Evolutionary conservation across 2,797 vertebrate genomes (phyloP), one percentile per base, ranked within the genome.

Genomic region (Ceryle rudis): DNA sequence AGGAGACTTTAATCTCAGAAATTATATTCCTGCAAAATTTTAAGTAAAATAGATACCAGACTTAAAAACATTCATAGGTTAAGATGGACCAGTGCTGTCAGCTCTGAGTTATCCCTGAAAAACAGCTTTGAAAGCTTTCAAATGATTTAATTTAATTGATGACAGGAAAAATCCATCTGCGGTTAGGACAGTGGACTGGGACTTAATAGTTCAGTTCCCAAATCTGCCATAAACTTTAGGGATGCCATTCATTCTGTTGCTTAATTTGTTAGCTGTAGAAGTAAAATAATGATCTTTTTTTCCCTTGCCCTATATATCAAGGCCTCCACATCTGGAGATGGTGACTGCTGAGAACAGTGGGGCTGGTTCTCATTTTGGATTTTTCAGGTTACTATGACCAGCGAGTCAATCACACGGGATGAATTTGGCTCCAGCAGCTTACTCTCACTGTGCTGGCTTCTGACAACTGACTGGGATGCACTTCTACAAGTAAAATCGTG

Each of bases 141-240:
- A 66, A 80, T 66, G 39, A 61, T 73, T 93, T 89, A 70, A 83
- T 8, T 79, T 89, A 70, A 83, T 8, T 79, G 82, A 95, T 70
- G 74, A 90, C 73, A 94, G 80, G 60, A 95, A 95, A 62, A 95
- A 94, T 74, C 13, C 33, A n/a, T 80, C 90, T 90, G 85, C 72
- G 86, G 62, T 94, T 91, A 92, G 74, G 74, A 93, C 61, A 96
- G 70, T 81, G 66, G 77, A 88, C 51, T 81, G 60, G n/a, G 70
- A 95, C 62, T 86, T 83, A 85, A 86, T 47, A 89, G 57, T 73
- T 94, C 67, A 82, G 77, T 66, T 95, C 93, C 91, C 89, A 74
- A 91, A 86, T 47, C 60, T 95, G 93, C 70, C 74, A 89, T 78
- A 92, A 93, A 58, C 72, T 91, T 87, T 23, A 41, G 77, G 37